phyloP scores from a whole-genome alignment of 1,140 invertebrate species.

The Triops longicaudatus region DNA sequence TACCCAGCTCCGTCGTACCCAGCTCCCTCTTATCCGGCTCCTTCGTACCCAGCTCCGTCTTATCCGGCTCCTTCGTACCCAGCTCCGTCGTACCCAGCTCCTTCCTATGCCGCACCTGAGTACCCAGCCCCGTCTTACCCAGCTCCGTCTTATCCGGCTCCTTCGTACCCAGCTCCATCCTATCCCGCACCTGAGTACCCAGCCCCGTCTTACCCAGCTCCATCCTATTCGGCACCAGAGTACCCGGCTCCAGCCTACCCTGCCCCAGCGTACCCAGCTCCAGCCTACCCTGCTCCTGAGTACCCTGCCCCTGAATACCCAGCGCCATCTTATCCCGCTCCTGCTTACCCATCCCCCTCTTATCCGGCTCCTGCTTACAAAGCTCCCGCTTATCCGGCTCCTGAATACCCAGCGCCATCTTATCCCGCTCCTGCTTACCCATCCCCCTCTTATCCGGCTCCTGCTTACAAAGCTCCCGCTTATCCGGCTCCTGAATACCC shows the following conservation, averaged over 20 bases:
- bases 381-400: background rate
- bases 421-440: no score
- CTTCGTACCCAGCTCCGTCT: background rate
- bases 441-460: no score
- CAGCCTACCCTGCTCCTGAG: background rate
- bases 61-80: background rate
- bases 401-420: background rate
- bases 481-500: no score
- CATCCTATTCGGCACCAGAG: background rate
- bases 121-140: background rate
- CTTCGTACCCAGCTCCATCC: background rate
- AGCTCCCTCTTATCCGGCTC: background rate
- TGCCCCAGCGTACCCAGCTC: background rate
- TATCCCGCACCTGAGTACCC: background rate
- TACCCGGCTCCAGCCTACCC: background rate
- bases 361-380: background rate
- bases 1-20: background rate
- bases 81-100: background rate
- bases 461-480: no score
- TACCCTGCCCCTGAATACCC: background rate
- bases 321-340: background rate
- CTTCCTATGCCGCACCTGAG: background rate
- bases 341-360: background rate
- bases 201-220: background rate
- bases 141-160: background rate